Conservation (phyloP, 1,140 invertebrate species). For the Ceratoteleas bidentatus region DNA sequence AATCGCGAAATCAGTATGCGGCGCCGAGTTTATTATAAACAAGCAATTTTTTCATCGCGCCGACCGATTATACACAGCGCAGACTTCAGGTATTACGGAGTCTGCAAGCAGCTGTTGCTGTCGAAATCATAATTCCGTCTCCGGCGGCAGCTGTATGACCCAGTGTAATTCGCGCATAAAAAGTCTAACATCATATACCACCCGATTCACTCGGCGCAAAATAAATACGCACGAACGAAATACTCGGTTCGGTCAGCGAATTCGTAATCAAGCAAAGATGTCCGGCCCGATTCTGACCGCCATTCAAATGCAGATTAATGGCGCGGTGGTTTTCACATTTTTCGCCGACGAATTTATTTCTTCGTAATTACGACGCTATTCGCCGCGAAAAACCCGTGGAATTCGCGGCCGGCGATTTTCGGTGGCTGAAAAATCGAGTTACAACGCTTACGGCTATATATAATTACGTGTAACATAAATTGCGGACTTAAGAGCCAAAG, state of each 20-base stretch:
- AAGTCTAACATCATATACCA: slow-evolving; percentile 53
- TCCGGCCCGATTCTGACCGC: background rate
- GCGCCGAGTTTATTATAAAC: background rate
- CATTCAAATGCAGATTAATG: slow-evolving; percentile 11
- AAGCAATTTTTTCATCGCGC: slow-evolving; percentile 6
- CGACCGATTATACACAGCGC: slow-evolving; percentile 38
- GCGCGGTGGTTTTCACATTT: no score
- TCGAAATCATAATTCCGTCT: slow-evolving; percentile 64
- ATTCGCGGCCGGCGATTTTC: no score
- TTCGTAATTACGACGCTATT: no score
- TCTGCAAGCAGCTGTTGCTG: slow-evolving; percentile 62
- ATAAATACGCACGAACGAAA: slow-evolving; percentile 33
- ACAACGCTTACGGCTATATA: no score
- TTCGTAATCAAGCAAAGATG: background rate
- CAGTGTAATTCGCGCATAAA: slow-evolving; percentile 64
- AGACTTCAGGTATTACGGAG: slow-evolving; percentile 52
- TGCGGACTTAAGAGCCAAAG: no score
- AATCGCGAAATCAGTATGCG: slow-evolving; percentile 29
- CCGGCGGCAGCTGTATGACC: slow-evolving; percentile 63
- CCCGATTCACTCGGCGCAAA: slow-evolving; percentile 33
- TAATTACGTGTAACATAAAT: no score
- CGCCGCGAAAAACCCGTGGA: no score
- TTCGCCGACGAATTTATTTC: no score
- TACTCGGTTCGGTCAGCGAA: slow-evolving; percentile 19
- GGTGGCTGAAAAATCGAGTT: no score